Conservation (phyloP, 2,113 vertebrate genomes). For the Crotophaga sulcirostris region DNA sequence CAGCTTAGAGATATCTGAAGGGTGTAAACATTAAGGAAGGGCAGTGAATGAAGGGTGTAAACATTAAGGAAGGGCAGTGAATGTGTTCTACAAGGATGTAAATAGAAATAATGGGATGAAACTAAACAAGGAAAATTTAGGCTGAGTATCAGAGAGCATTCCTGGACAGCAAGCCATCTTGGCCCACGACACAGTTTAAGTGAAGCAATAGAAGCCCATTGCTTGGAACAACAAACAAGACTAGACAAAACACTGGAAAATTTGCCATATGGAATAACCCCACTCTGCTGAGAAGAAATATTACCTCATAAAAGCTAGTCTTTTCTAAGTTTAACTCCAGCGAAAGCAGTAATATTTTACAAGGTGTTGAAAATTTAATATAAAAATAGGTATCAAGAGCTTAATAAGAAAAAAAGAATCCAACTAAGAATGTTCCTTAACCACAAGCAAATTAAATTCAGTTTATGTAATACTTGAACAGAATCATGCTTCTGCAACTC, state of each 20-base stretch:
- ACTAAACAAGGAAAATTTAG: slow-evolving; percentile 28
- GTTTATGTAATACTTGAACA: not conserved
- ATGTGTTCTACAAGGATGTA: slow-evolving; percentile 23
- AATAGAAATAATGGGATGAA: slow-evolving; percentile 46
- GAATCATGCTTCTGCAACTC: not conserved
- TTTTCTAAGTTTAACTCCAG: not conserved
- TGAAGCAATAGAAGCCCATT: not conserved
- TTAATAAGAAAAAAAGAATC: not conserved
- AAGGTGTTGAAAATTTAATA: not conserved
- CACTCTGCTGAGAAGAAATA: not conserved
- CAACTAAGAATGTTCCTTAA: not conserved
- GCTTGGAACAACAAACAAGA: not conserved
- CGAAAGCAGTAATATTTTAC: not conserved
- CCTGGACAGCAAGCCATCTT: slow-evolving; percentile 13
- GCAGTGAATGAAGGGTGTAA: slow-evolving; percentile 33
- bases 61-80: slow-evolving; percentile 19
- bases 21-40: slow-evolving; percentile 29
- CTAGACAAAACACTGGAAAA: slow-evolving; percentile 35
- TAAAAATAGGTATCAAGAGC: not conserved
- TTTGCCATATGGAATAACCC: not conserved
- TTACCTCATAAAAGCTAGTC: not conserved
- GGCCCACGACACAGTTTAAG: not conserved
- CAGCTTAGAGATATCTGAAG: slow-evolving; percentile 26
- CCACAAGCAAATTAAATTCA: not conserved
- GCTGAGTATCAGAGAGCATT: not conserved